Evolutionary conservation across 2,113 vertebrate genomes (phyloP), one percentile per base, ranked within the genome.

Genomic region (Erythrocercus mccallii): DNA sequence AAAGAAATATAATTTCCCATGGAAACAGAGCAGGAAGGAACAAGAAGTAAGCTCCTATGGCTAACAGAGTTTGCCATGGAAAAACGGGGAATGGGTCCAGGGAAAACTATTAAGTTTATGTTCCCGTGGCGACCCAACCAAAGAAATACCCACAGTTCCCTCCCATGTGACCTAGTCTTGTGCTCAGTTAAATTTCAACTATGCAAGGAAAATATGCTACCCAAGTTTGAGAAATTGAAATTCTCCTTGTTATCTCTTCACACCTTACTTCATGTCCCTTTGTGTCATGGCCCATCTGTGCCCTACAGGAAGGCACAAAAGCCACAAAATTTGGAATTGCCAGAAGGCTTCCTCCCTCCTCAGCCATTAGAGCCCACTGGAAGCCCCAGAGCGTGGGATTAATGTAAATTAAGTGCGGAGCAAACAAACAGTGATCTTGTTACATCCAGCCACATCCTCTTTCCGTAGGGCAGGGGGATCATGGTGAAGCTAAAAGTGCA

Each of bases 111-210:
- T 64, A 56, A 30, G 15, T 2, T 76, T 23, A 22, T 1, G 4
- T 4, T 74, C 6, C 10, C 64, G 33, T 40, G 27, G 13, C 54
- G 23, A n/a, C 23, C 1, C 15, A 84, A 11, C 0, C 1, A 40
- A 76, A 71, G 9, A 92, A 80, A 65, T 28, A 18, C 4, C 3
- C 2, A 8, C 42, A 62, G 9, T 60, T 88, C 15, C n/a, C 11
- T 74, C 40, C 53, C 45, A 4, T 6, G 8, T 45, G 28, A 35
- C 35, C 7, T 37, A 27, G 13, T 58, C 25, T 53, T 58, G 15
- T 27, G 13, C 13, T 66, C 11, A 50, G 24, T 78, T 90, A 78
- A 79, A 54, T 81, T 79, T 85, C 66, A 15, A 65, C 12, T 24
- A 27, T 71, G 30, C 24, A 57, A 71, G 8, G 33, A 71, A 84